These are phyloP conservation scores for Drosophila orosa DNA, from an alignment of 1,140 invertebrate species.

Conservation along the genomic window DNA sequence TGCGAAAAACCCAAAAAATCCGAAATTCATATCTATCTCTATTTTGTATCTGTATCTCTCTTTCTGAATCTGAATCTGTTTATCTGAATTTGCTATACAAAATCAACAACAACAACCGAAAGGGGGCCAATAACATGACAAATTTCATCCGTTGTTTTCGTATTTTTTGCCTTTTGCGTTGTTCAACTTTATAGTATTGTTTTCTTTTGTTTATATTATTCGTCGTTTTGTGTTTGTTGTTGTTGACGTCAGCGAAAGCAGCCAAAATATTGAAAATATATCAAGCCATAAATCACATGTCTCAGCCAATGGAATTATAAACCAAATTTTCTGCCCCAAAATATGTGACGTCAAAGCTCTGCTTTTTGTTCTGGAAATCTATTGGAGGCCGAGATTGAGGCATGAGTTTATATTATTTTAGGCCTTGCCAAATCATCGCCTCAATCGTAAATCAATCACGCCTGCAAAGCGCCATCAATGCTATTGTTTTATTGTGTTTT, in stretches of 20 bases:
- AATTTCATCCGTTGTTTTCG: slow-evolving; percentile 58
- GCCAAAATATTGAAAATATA: slow-evolving; percentile 37
- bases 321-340: slow-evolving; percentile 5
- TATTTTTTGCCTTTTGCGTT: slow-evolving; percentile 53
- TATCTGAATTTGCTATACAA: slow-evolving; percentile 44
- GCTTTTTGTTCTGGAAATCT: not conserved
- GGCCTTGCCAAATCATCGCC: slow-evolving; percentile 31
- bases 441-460: slow-evolving; percentile 69
- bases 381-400: not conserved
- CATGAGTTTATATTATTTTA: slow-evolving; percentile 16
- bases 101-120: slow-evolving; percentile 28
- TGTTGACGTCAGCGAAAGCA: slow-evolving; percentile 70
- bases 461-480: slow-evolving; percentile 45
- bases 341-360: slow-evolving; percentile 44
- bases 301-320: slow-evolving; percentile 18
- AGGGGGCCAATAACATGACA: slow-evolving; percentile 58
- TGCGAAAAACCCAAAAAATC: slow-evolving; percentile 72
- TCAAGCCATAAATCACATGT: slow-evolving; percentile 58
- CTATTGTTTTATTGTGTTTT: slow-evolving; percentile 55
- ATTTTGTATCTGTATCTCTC: slow-evolving; percentile 22
- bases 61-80: slow-evolving; percentile 30
- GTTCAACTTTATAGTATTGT: slow-evolving; percentile 35
- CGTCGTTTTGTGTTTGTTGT: slow-evolving; percentile 34
- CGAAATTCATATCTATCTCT: slow-evolving; percentile 46
- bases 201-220: slow-evolving; percentile 51